These are phyloP conservation scores for Hirudo medicinalis DNA, from an alignment of 1,140 invertebrate genomes.

Conservation along the genomic window DNA sequence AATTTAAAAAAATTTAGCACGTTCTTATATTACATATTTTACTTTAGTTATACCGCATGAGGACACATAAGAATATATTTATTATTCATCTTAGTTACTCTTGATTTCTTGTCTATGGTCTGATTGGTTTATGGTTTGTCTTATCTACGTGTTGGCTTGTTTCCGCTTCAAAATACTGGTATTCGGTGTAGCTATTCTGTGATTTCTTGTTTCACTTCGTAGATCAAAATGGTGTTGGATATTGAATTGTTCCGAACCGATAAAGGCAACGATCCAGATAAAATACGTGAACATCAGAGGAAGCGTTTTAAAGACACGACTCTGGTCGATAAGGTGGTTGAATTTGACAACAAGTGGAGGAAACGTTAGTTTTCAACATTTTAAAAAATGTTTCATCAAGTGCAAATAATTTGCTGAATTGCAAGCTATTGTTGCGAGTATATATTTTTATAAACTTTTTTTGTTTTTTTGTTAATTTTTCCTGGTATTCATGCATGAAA, in stretches of 20 bases:
- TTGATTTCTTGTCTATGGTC: not conserved
- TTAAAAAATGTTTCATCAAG: not conserved
- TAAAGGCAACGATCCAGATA: slow-evolving; percentile 81
- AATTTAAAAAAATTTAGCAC: not conserved
- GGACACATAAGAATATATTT: not conserved
- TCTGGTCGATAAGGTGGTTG: slow-evolving; percentile 79
- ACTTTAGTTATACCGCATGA: not conserved
- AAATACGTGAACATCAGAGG: slow-evolving; percentile 77
- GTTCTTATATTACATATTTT: no score
- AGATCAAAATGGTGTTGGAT: slow-evolving; percentile 77
- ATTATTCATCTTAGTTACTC: not conserved
- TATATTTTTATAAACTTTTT: not conserved
- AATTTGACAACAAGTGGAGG: slow-evolving; percentile 76
- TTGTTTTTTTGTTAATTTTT: not conserved
- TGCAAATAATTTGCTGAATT: not conserved
- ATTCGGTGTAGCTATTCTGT: not conserved
- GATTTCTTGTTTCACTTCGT: not conserved
- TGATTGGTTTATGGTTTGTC: not conserved
- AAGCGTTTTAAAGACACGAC: slow-evolving; percentile 83
- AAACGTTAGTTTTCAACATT: slow-evolving; percentile 44
- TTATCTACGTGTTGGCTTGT: not conserved
- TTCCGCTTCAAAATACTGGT: slow-evolving; percentile 1
- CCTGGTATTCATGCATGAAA: slow-evolving; percentile 14
- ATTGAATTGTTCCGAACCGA: slow-evolving; percentile 88
- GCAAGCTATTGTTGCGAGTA: not conserved